A percentile compares a stretch with the other conserved stretches of the same genome.
Conservation (phyloP, 2,888 invertebrate genomes). For the Andrena trimmerana region DNA sequence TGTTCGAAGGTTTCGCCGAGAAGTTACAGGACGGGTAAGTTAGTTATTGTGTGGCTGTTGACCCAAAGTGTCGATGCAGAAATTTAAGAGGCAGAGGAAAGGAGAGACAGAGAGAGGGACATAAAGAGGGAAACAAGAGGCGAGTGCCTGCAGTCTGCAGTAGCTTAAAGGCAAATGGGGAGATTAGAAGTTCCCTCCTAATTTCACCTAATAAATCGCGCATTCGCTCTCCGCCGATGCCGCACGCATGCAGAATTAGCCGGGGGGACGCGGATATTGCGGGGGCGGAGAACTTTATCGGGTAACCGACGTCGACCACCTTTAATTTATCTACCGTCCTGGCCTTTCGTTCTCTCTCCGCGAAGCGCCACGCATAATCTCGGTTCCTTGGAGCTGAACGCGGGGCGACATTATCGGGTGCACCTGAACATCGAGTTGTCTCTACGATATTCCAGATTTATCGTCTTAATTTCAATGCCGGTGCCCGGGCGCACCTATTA, state of each 20-base stretch:
- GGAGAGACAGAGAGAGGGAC: background rate
- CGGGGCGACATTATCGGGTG: conserved; percentile 42
- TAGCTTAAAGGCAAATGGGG: conserved; percentile 71
- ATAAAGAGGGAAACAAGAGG: conserved; percentile 7
- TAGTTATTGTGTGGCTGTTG: conserved; percentile 7
- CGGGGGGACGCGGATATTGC: conserved; percentile 62
- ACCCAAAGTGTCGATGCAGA: background rate
- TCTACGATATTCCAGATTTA: conserved; percentile 56
- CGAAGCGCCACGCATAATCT: conserved; percentile 45
- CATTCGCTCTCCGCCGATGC: conserved; percentile 56
- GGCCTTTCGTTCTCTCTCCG: conserved; percentile 36
- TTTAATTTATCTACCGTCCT: conserved; percentile 64
- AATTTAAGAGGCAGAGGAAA: background rate
- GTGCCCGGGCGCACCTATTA: conserved; percentile 25
- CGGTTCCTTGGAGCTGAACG: conserved; percentile 10
- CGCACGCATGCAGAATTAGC: conserved; percentile 66
- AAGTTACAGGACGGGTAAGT: conserved; percentile 25
- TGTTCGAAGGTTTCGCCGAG: conserved; percentile 32
- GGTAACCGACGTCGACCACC: conserved; percentile 55
- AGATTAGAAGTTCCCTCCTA: conserved; percentile 74
- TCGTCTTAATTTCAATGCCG: conserved; percentile 59
- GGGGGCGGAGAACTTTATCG: conserved; percentile 66
- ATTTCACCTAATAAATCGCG: conserved; percentile 73
- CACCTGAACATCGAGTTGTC: conserved; percentile 55
- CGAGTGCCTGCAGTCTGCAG: conserved; percentile 13